Base-by-base conservation (phyloP, 92 coral and sea anemone species). In the Metridium senile region DNA sequence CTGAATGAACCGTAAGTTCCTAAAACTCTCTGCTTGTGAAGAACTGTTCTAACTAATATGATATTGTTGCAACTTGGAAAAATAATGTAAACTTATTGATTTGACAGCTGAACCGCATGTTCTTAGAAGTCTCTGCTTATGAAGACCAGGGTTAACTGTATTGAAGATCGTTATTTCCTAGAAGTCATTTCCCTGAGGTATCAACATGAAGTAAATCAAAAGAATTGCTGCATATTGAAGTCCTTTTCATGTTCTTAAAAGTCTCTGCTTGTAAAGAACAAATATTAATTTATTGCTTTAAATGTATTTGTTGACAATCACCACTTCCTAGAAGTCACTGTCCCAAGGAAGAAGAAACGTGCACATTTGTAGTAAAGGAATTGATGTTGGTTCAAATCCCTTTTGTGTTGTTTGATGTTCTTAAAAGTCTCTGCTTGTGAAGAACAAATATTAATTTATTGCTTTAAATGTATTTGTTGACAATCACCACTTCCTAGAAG, bases 71-170 rank as follows among this genome's bases (percentile, higher is more conserved):
- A n/a, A n/a, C n/a, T n/a, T n/a, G n/a, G n/a, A n/a, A n/a, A n/a
- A n/a, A n/a, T n/a, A n/a, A n/a, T n/a, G n/a, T n/a, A n/a, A n/a
- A n/a, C n/a, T n/a, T n/a, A n/a, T n/a, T n/a, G n/a, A n/a, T n/a
- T n/a, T n/a, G n/a, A n/a, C n/a, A n/a, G n/a, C n/a, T n/a, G n/a
- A n/a, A n/a, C n/a, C n/a, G n/a, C n/a, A n/a, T n/a, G n/a, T n/a
- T n/a, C n/a, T n/a, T n/a, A n/a, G n/a, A n/a, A n/a, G 77, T 30
- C 77, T 30, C 66, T 72, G 13, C 77, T 72, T 33, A 25, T 62
- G 71, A 20, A 20, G 43, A 71, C 33, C 30, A 39, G 49, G 49
- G n/a, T n/a, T n/a, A n/a, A n/a, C n/a, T n/a, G n/a, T n/a, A n/a
- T n/a, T n/a, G n/a, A n/a, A n/a, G n/a, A n/a, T n/a, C n/a, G n/a